Conservation (phyloP, 2,888 invertebrate genomes). For the Eupithecia pulchellata region DNA sequence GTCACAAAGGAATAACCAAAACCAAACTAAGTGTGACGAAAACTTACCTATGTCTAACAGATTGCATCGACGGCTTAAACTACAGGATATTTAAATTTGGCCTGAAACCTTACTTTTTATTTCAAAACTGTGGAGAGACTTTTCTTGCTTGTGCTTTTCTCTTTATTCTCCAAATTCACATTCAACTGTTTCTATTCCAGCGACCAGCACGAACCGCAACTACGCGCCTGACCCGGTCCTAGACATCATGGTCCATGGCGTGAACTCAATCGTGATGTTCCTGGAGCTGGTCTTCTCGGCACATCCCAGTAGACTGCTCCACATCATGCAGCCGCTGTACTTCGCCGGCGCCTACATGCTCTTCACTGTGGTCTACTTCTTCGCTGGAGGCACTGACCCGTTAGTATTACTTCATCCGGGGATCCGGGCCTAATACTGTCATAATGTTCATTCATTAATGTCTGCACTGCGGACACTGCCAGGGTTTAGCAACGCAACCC, state of each 20-base stretch:
- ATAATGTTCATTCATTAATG: too few species aligned
- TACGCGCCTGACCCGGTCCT: constrained; percentile 74
- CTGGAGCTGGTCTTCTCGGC: constrained; percentile 89
- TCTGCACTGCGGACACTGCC: too few species aligned
- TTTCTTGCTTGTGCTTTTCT: not conserved
- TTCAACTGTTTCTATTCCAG: constrained; percentile 50
- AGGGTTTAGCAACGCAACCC: not conserved
- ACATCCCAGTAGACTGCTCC: constrained; percentile 88
- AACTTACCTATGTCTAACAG: not conserved
- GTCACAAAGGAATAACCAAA: not conserved
- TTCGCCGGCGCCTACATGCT: constrained; percentile 89
- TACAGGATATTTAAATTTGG: not conserved
- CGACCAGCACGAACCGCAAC: constrained; percentile 59
- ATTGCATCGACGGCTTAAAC: not conserved
- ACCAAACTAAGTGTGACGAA: too few species aligned
- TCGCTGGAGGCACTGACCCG: constrained; percentile 90
- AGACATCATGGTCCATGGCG: constrained; percentile 83
- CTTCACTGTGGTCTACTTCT: constrained; percentile 90
- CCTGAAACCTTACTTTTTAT: not conserved
- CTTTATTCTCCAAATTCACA: not conserved
- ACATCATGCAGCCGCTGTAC: constrained; percentile 88
- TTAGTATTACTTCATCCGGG: constrained; percentile 64
- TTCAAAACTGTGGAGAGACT: not conserved
- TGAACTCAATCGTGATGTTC: constrained; percentile 90
- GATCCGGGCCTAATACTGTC: too few species aligned